These are phyloP conservation scores for Petaurus breviceps DNA, from an alignment of 2,113 vertebrate species.

Conservation along the genomic window DNA sequence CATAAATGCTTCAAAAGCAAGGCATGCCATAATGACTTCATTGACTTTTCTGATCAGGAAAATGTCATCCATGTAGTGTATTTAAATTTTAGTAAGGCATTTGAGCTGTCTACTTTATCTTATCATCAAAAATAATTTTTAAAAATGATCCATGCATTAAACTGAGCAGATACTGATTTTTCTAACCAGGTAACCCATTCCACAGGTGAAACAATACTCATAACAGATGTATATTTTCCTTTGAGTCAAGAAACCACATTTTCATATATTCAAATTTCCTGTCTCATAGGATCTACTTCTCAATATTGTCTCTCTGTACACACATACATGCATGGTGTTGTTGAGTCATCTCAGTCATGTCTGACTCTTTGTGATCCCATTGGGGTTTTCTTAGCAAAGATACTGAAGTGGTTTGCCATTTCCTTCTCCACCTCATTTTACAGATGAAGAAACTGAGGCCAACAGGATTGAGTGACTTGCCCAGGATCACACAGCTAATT, in stretches of 20 bases:
- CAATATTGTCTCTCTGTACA: neutral
- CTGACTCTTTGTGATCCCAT: neutral
- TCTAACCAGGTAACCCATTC: neutral
- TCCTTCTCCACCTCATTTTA: neutral
- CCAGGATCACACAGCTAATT: neutral
- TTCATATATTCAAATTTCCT: neutral
- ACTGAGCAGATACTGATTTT: neutral
- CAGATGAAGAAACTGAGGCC: neutral
- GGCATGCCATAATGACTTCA: neutral
- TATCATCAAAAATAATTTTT: neutral
- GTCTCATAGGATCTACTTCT: neutral
- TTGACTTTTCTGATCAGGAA: neutral
- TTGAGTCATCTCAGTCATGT: neutral
- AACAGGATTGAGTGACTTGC: neutral
- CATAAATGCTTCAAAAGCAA: neutral
- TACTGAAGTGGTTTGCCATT: neutral
- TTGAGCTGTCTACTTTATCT: neutral
- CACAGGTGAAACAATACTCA: neutral
- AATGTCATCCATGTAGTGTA: neutral
- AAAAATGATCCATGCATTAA: neutral
- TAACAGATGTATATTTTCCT: neutral
- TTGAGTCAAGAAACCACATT: neutral
- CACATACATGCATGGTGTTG: neutral
- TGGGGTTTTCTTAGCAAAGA: neutral
- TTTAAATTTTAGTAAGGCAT: neutral